These are phyloP conservation scores for Drosophila navojoa DNA, from an alignment of 1,140 invertebrate species.

Conservation along the genomic window DNA sequence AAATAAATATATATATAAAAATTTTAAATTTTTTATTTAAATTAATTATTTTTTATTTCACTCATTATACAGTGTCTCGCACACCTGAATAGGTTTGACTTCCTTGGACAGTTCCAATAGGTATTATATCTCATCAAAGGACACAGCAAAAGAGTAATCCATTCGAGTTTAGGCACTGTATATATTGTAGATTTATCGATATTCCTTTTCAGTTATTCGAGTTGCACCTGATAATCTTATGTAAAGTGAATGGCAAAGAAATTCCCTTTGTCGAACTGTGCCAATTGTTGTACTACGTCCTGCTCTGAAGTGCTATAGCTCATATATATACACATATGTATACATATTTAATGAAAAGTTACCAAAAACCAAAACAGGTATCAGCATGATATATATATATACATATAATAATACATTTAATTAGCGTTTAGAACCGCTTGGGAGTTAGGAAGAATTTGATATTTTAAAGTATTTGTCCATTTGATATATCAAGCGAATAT, in stretches of 20 bases:
- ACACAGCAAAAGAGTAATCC: too few species aligned
- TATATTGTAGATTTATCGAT: too few species aligned
- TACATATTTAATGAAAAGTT: background rate
- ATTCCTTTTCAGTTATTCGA: constrained; percentile 13
- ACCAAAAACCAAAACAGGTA: background rate
- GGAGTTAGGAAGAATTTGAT: constrained; percentile 14
- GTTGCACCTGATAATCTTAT: constrained; percentile 12
- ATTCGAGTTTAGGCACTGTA: too few species aligned
- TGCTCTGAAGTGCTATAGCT: constrained; percentile 6
- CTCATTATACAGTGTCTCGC: too few species aligned
- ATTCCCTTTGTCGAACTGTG: constrained; percentile 28
- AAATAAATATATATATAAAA: constrained; percentile 19
- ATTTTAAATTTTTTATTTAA: constrained; percentile 21
- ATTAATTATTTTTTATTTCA: constrained; percentile 1
- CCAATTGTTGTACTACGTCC: constrained; percentile 27
- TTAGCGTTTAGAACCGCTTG: constrained; percentile 15
- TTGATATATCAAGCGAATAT: background rate
- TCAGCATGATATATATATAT: background rate
- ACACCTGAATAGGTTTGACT: too few species aligned
- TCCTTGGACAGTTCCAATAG: too few species aligned
- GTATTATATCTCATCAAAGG: too few species aligned
- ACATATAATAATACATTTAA: background rate
- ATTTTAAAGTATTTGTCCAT: constrained; percentile 4
- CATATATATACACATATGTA: background rate
- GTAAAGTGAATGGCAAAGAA: background rate